phyloP scores from a whole-genome alignment of 1,140 invertebrate species.

The Panagrolaimus sp. region DNA sequence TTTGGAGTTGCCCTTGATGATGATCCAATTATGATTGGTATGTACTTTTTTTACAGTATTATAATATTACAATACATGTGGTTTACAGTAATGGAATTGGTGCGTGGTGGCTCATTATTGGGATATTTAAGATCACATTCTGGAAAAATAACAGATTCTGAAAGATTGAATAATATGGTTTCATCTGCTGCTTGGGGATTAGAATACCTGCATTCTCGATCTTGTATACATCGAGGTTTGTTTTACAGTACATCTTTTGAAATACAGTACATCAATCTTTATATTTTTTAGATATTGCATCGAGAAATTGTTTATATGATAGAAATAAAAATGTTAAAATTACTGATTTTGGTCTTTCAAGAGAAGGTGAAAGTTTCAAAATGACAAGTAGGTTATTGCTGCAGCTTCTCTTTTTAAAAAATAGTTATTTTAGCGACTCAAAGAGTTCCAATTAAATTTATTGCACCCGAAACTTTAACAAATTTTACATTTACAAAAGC shows the following conservation, averaged over 20 bases:
- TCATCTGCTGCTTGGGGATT: not conserved
- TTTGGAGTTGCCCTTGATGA: slow-evolving; percentile 6
- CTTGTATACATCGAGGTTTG: slow-evolving; percentile 1
- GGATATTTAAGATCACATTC: not conserved
- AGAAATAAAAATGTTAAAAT: slow-evolving; percentile 81
- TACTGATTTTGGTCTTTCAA: slow-evolving; percentile 91
- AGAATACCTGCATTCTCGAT: not conserved
- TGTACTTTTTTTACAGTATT: not conserved
- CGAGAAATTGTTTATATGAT: slow-evolving; percentile 86
- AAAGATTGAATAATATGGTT: not conserved
- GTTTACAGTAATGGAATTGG: not conserved
- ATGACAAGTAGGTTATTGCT: no score
- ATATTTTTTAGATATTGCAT: slow-evolving; percentile 78
- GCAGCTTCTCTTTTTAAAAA: no score
- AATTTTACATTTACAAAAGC: slow-evolving; percentile 82
- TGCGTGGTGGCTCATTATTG: not conserved
- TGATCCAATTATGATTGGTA: slow-evolving; percentile 13
- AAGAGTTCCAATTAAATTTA: slow-evolving; percentile 81
- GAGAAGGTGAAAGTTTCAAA: slow-evolving; percentile 89
- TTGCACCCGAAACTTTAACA: slow-evolving; percentile 85
- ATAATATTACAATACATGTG: no score
- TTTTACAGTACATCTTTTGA: no score
- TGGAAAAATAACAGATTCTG: not conserved
- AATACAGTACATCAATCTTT: no score
- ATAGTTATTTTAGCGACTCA: no score